Evolutionary conservation across 1,140 invertebrate species (phyloP).

Genomic region (Eueides isabella): DNA sequence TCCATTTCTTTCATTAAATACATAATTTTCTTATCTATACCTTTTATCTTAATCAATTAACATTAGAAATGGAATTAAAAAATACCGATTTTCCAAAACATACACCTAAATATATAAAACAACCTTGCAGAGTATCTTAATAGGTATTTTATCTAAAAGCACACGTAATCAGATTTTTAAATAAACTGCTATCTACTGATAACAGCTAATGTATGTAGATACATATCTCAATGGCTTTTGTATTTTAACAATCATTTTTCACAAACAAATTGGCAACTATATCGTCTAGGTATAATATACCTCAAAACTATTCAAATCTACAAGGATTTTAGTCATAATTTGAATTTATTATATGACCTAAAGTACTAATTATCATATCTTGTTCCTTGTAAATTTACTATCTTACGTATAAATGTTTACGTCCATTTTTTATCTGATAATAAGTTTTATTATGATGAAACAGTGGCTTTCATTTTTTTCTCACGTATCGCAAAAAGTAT

Average conservation of each 20-base stretch:
- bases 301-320: too few species aligned
- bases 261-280: not conserved
- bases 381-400: not conserved
- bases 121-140: slow-evolving; percentile 20
- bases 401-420: slow-evolving; percentile 11
- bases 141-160: slow-evolving; percentile 22
- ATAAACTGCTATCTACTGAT: slow-evolving; percentile 33
- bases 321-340: too few species aligned
- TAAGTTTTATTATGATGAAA: slow-evolving; percentile 27
- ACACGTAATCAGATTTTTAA: slow-evolving; percentile 34
- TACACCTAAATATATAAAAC: not conserved
- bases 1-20: too few species aligned
- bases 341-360: not conserved
- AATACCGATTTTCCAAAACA: too few species aligned
- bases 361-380: not conserved
- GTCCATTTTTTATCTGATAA: slow-evolving; percentile 26
- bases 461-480: not conserved
- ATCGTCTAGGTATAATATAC: too few species aligned
- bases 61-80: too few species aligned
- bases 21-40: too few species aligned
- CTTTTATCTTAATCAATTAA: too few species aligned
- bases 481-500: not conserved
- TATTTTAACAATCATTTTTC: slow-evolving; percentile 18
- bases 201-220: slow-evolving; percentile 25
- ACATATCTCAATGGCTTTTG: slow-evolving; percentile 21